Base-by-base conservation (phyloP, 2,888 invertebrate species). In the Ectemnius cavifrons region DNA sequence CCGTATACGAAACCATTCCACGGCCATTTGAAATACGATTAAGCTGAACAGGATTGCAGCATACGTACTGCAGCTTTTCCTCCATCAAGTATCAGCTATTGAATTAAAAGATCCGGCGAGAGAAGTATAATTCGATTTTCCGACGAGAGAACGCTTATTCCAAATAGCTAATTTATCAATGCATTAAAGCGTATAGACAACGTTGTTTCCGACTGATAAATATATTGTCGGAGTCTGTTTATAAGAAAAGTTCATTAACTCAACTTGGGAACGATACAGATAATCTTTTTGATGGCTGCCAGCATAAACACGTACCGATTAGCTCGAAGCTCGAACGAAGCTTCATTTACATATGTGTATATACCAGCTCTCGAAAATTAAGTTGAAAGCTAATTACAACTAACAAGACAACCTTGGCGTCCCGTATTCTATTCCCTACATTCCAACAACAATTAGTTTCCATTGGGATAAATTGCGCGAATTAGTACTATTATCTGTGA, bases 201-300 rank as follows among this genome's bases (percentile, higher is more conserved):
- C 37, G 37, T 47, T 56, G 60, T 63, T 78, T 61, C 46, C 18
- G 65, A 47, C 52, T 63, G 73, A 73, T 71, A 73, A 71, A 14
- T 23, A 64, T 46, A 60, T 78, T 68, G 68, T 78, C 67, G 49
- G 13, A 52, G 58, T 67, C 37, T 58, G 60, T 71, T 73, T 69
- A 65, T 63, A 47, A 63, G 52, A 71, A 16, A 70, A 71, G 73
- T 78, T 78, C 73, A 73, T 78, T 78, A 77, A 73, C 77, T 77
- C 63, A 37, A 8, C 11, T 11, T 14, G 37, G 4, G 56, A n/a
- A 63, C 56, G 63, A 73, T 63, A 52, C 57, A 68, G 58, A 71
- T 63, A 75, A 73, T 77, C 57, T 59, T n/a, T 20, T 46, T 63
- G 59, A 62, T 63, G 27, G 59, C 47, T n/a, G 63, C 57, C 60